phyloP scores from a whole-genome alignment of 2,113 vertebrate species.

The Patagioenas fasciata region DNA sequence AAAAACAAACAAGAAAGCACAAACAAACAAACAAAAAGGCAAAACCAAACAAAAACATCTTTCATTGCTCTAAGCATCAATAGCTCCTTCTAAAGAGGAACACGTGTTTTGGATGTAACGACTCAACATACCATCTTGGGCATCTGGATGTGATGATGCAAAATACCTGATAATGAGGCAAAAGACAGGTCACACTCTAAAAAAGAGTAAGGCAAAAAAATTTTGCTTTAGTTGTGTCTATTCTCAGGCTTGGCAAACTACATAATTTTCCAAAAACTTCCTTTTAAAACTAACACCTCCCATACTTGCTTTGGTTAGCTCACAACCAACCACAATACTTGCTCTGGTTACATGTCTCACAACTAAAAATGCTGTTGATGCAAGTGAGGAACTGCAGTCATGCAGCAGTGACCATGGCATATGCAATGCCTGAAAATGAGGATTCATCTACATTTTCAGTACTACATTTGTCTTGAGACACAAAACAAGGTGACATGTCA shows the following conservation, averaged over 20 bases:
- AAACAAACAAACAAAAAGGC: no score
- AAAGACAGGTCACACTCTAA: background rate
- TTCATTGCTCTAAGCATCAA: background rate
- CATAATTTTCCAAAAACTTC: background rate
- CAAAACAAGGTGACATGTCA: background rate
- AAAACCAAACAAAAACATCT: background rate
- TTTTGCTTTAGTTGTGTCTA: background rate
- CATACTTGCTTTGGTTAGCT: background rate
- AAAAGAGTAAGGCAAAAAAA: background rate
- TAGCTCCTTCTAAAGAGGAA: background rate
- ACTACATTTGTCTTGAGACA: background rate
- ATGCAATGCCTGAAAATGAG: background rate
- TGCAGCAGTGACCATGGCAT: background rate
- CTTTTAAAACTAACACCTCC: background rate
- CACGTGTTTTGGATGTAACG: background rate
- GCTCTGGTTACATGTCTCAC: background rate
- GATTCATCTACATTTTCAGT: background rate
- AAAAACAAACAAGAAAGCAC: no score
- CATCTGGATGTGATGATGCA: background rate
- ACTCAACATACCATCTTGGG: background rate
- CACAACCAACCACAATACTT: background rate
- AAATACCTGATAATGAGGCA: background rate
- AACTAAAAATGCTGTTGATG: background rate
- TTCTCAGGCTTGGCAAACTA: background rate
- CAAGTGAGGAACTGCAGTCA: no score